These are phyloP conservation scores for Heliconius ethilla DNA, from an alignment of 2,888 invertebrate genomes.

Conservation along the genomic window DNA sequence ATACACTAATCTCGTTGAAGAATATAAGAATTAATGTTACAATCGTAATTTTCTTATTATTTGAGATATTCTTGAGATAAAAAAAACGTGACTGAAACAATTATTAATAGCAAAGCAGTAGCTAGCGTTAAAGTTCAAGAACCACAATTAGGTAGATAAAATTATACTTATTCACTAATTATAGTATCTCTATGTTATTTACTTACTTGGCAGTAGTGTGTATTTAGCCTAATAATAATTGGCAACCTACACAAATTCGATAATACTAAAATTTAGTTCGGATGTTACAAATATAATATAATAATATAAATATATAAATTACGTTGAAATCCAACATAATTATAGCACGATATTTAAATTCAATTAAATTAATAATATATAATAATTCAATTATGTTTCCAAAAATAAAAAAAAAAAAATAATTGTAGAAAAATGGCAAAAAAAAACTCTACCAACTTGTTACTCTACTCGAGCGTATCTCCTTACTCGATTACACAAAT, in stretches of 20 bases:
- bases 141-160: neutral
- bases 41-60: neutral
- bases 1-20: too few relatives aligned
- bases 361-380: too few relatives aligned
- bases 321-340: too few relatives aligned
- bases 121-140: neutral
- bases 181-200: neutral
- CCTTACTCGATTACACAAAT: constrained; percentile 27
- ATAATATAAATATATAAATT: too few relatives aligned
- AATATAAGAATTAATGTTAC: too few relatives aligned
- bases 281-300: too few relatives aligned
- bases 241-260: neutral
- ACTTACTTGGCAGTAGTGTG: neutral
- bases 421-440: neutral
- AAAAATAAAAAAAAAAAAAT: neutral
- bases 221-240: neutral
- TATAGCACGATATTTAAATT: too few relatives aligned
- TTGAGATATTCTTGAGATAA: neutral
- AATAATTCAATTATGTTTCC: too few relatives aligned
- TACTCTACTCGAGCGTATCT: constrained; percentile 23
- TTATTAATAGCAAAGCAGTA: neutral
- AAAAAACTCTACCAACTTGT: neutral
- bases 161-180: neutral
- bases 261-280: neutral
- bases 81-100: neutral